Base-by-base conservation (phyloP, 2,888 invertebrate species). In the Elaeidobius kamerunicus region DNA sequence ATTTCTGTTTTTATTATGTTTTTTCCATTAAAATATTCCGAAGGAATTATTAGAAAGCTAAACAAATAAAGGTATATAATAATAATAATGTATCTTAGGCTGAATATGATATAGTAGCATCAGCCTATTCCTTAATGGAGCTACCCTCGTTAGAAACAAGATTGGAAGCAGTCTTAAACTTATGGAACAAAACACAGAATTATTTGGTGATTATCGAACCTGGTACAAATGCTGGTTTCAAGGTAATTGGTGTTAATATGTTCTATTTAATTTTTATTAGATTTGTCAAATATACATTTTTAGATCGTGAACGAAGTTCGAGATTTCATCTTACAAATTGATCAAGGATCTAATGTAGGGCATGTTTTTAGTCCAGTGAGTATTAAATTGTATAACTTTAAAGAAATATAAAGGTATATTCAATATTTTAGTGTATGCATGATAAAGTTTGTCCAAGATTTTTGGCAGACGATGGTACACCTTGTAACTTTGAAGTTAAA, bases 121-220 rank as follows among this genome's bases (percentile, higher is more conserved):
- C 87, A 45, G 86, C 92, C 0, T 91, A 84, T 69, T 80, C 89
- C 0, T 75, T 95, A 57, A 79, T 94, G 61, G 95, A 96, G 72
- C 70, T 93, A 59, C 85, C 87, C 0, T 79, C 76, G 53, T 74
- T 79, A 57, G 75, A 81, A 64, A 76, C 77, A 18, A 78, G 95
- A 41, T 70, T 89, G 39, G 82, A 88, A 64, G 78, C 81, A 0
- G 71, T 93, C 49, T 76, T 84, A 42, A 88, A 85, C 64, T 75
- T 96, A 6, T 96, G 95, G 95, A 83, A 82, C 46, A 93, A 90
- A 75, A 91, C 93, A 0, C 79, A 83, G 59, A 80, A 85, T 9
- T 92, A 87, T 69, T 73, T 96, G 66, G 78, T 96, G 11, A 76
- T 96, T 3, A 81, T 92, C 0, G 95, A 96, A 73, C 81, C 86